Percentiles rank a stretch among this genome's conserved stretches.
Conservation (phyloP, 2,888 invertebrate species). For the Girardia tigrina region DNA sequence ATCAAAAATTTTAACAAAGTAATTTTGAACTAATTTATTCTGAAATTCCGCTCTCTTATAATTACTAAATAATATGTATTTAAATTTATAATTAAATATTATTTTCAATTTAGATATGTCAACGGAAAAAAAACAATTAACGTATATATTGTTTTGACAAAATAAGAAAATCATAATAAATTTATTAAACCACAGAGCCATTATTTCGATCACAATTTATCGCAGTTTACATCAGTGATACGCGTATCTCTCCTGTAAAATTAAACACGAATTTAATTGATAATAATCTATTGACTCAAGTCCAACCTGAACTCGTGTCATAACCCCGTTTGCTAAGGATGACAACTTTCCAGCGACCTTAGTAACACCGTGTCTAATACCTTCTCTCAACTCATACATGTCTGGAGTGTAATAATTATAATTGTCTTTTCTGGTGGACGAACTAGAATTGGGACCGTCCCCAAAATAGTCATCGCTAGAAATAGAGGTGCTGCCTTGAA, state of each 20-base stretch:
- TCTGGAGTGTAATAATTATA: conserved; percentile 53
- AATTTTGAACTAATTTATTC: no score
- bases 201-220: conserved; percentile 6
- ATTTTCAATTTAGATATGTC: no score
- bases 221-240: background rate
- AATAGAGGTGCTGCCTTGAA: conserved; percentile 83
- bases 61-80: no score
- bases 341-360: conserved; percentile 92
- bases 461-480: conserved; percentile 84
- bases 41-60: no score
- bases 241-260: background rate
- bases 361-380: conserved; percentile 85
- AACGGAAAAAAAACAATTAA: no score
- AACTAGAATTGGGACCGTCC: background rate
- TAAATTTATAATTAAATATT: no score
- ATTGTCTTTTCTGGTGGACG: background rate
- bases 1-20: no score
- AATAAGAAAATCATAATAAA: conserved; percentile 23
- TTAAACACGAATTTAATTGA: no score
- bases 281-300: background rate
- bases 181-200: conserved; percentile 20
- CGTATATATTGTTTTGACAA: no score
- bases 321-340: conserved; percentile 79
- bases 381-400: conserved; percentile 87
- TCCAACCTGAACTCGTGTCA: conserved; percentile 71